Evolutionary conservation across 2,888 invertebrate species (phyloP), one percentile per base, ranked within the genome.

Genomic region (Antheraea yamamai): DNA sequence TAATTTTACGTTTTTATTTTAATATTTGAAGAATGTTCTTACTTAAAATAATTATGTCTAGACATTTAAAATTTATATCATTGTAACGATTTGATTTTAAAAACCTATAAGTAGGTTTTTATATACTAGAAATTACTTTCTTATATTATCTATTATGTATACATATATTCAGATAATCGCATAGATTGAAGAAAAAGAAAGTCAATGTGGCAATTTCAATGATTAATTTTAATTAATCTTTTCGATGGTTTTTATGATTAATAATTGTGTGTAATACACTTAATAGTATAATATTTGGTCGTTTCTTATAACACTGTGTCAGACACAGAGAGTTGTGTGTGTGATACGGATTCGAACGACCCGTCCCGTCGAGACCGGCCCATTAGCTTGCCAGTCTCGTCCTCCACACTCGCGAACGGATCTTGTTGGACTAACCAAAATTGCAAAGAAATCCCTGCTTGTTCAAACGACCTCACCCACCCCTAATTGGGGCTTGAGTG

Each of bases 401-500:
- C 85, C 85, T 81, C 85, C 86, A 84, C 91, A 88, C 91, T 86
- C 89, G 88, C 87, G 86, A 84, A 76, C 85, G 93, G 93, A 93
- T 94, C 94, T 92, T 88, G 89, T 91, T 78, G 92, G 93, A 92
- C 93, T 93, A 91, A 89, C 90, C 89, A 87, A 90, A 93, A 94
- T 94, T 93, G 93, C 93, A 82, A 91, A 88, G 88, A 90, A 90
- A 94, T 93, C 93, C 93, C 89, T 85, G 85, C 81, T 84, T 81
- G 87, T 83, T 79, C 84, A 81, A 80, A 77, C 79, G 79, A 78
- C 84, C 85, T 84, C 87, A 82, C 87, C 74, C 73, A 68, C 84
- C 84, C 88, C 89, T 94, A 93, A 93, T 93, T 93, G 92, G 86
- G 88, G 88, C 91, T 92, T 82, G 86, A 84, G 86, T 85, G 87